Conservation (phyloP, 2,888 invertebrate genomes). For the Thymelicus sylvestris region DNA sequence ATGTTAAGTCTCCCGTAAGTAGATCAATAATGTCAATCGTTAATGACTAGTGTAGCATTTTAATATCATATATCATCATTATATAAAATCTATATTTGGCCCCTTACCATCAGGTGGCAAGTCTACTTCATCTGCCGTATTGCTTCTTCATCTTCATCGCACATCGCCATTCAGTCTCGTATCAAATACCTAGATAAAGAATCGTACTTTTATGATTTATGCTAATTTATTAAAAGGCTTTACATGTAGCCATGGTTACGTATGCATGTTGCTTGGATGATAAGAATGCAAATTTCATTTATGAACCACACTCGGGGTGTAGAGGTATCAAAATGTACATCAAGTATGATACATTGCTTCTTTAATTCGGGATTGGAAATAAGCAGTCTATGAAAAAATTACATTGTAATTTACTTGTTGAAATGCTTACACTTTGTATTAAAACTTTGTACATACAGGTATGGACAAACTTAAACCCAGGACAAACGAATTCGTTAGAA, state of each 20-base stretch:
- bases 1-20: no score
- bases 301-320: slow-evolving; percentile 9
- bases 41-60: no score
- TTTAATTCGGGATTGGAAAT: not conserved
- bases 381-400: not conserved
- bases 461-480: no score
- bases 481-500: no score
- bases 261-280: slow-evolving; percentile 16
- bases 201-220: slow-evolving; percentile 57
- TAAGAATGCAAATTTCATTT: slow-evolving; percentile 30
- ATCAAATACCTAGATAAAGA: not conserved
- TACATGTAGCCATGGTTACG: slow-evolving; percentile 38
- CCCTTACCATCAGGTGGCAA: no score
- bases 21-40: no score
- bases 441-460: no score
- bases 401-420: no score
- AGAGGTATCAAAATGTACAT: not conserved
- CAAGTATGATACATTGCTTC: not conserved
- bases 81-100: no score
- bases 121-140: no score
- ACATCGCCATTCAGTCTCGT: not conserved
- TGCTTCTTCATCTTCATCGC: not conserved
- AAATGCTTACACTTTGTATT: no score
- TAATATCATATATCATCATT: no score
- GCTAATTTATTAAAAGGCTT: slow-evolving; percentile 69